Evolutionary conservation across 2,888 invertebrate genomes (phyloP).

Genomic region (Phymatocera aterrima): DNA sequence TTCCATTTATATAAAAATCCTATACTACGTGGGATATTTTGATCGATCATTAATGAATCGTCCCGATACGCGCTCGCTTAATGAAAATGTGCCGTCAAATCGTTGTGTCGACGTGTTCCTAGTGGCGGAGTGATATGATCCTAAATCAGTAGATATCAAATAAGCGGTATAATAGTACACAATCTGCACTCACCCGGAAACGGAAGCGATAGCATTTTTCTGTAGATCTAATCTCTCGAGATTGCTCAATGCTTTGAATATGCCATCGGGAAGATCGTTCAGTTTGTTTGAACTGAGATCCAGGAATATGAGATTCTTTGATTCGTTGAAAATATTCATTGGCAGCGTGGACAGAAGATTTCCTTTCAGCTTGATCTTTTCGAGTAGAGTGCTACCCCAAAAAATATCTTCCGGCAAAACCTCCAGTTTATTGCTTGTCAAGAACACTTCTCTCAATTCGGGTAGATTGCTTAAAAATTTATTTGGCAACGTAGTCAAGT

Average conservation of each 20-base stretch:
- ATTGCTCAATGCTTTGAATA: slow-evolving; percentile 78
- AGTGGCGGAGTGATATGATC: too few species aligned
- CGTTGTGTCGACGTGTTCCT: too few species aligned
- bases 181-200: slow-evolving; percentile 80
- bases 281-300: slow-evolving; percentile 83
- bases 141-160: too few species aligned
- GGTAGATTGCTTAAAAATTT: slow-evolving; percentile 80
- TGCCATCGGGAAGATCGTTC: slow-evolving; percentile 76
- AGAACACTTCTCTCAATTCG: slow-evolving; percentile 77
- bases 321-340: slow-evolving; percentile 79
- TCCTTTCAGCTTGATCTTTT: slow-evolving; percentile 79
- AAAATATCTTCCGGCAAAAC: slow-evolving; percentile 81
- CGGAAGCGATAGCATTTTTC: slow-evolving; percentile 79
- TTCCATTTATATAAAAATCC: too few species aligned
- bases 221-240: slow-evolving; percentile 80
- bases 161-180: too few species aligned
- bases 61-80: too few species aligned
- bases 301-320: slow-evolving; percentile 79
- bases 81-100: too few species aligned
- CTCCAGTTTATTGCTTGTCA: slow-evolving; percentile 78
- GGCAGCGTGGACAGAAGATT: slow-evolving; percentile 78
- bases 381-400: slow-evolving; percentile 78
- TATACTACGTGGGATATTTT: too few species aligned
- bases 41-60: too few species aligned
- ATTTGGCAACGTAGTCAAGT: slow-evolving; percentile 78